Evolutionary conservation across 1,140 invertebrate genomes (phyloP), one percentile per base, ranked within the genome.

Genomic region (Drosophila auraria): DNA sequence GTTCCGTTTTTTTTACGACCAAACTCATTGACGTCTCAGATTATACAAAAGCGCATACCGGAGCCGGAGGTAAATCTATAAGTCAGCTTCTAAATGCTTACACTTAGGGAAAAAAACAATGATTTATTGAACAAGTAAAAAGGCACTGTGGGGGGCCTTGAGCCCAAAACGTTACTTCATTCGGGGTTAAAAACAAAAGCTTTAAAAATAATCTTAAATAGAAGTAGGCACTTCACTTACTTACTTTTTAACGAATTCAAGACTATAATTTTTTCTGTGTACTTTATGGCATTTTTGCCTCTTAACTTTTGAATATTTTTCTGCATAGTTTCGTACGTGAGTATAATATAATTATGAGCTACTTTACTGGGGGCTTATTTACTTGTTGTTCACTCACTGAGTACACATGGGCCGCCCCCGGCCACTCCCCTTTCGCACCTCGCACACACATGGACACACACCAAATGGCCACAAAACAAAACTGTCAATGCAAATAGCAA

Each of bases 281-380:
- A 49, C 40, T 57, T 50, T 49, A 66, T 62, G 45, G 30, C 62
- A 68, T 68, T 78, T 78, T 77, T 60, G 62, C 64, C 57, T 58
- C 61, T 62, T 71, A 51, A 45, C 45, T 73, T 83, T 69, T 73
- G 45, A 72, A 71, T 72, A 70, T 51, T 89, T 84, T 89, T 89
- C 84, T 89, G 86, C 81, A 75, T 72, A 89, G 86, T 84, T 82
- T 82, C 74, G 74, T 90, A 89, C 84, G 84, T 89, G 84, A 89
- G 78, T 82, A 90, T 84, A 89, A 84, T 90, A 89, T 89, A 89
- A 90, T 89, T 89, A 90, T 90, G 86, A 89, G 82, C 84, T 82
- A 87, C 81, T 90, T 90, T 84, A 56, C 64, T 68, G 47, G 68
- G 59, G 64, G 57, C 81, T 90, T 90, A 89, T 60, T 86, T 75